Evolutionary conservation across 2,797 vertebrate species (phyloP).

Genomic region (Labeo calbasu): DNA sequence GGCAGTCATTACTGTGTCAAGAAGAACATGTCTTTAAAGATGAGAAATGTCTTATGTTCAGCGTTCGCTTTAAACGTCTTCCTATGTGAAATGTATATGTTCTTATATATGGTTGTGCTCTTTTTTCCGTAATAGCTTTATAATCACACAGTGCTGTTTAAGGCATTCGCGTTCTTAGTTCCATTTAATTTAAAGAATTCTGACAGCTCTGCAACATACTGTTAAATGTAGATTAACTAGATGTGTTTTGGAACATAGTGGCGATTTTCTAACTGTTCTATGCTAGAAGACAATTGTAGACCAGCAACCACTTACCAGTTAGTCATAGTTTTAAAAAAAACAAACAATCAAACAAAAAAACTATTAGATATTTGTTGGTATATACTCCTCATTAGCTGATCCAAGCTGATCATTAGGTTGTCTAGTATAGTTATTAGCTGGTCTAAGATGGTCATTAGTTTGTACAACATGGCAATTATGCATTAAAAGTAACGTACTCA

Average conservation of each 20-base stretch:
- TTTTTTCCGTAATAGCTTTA: not conserved
- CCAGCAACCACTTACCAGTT: not conserved
- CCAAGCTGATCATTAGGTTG: too few species aligned
- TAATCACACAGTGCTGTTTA: conserved; percentile 2
- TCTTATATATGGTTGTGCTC: not conserved
- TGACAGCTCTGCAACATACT: not conserved
- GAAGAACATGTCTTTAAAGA: conserved; percentile 22
- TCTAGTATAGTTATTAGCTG: not conserved
- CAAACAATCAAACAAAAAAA: too few species aligned
- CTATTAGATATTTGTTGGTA: too few species aligned
- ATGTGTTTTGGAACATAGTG: not conserved
- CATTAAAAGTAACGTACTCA: too few species aligned
- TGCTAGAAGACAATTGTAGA: too few species aligned
- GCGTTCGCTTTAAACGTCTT: conserved; percentile 2
- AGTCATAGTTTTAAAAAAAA: not conserved
- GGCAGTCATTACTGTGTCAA: conserved; percentile 19
- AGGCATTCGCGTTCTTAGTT: not conserved
- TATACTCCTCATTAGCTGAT: too few species aligned
- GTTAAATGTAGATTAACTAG: not conserved
- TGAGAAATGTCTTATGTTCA: conserved; percentile 19
- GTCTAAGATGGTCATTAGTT: not conserved
- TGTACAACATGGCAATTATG: not conserved
- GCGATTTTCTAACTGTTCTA: not conserved
- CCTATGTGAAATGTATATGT: conserved; percentile 2
- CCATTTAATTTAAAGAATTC: not conserved